A percentile compares a stretch with the other conserved stretches of the same genome.
Evolutionary conservation across 2,888 invertebrate species (phyloP).

Genomic region (Teinopalpus imperialis): DNA sequence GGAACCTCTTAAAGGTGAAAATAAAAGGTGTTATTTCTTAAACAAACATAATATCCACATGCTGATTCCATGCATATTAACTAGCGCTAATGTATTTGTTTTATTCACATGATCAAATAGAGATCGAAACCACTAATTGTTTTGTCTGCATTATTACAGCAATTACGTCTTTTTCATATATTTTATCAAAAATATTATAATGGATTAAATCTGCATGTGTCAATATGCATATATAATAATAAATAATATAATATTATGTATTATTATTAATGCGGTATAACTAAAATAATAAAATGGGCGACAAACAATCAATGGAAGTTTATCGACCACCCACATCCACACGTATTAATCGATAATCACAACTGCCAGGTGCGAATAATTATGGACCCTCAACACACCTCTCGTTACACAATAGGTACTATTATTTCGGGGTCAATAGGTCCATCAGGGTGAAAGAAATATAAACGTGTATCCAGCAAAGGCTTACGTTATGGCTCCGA

Average conservation of each 20-base stretch:
- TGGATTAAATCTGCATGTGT: neutral
- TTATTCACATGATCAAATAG: constrained; percentile 32
- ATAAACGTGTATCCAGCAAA: constrained; percentile 16
- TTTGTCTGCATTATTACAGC: constrained; percentile 37
- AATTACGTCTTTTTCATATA: constrained; percentile 43
- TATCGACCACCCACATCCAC: constrained; percentile 68
- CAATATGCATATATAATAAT: too few relatives aligned
- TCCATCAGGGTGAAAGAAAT: constrained; percentile 14
- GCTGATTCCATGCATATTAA: neutral
- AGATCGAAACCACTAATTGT: neutral
- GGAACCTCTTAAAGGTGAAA: neutral
- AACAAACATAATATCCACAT: constrained; percentile 6
- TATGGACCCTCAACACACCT: constrained; percentile 1
- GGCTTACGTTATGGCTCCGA: constrained; percentile 13
- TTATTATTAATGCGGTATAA: too few relatives aligned
- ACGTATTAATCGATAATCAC: constrained; percentile 47
- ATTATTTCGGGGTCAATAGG: constrained; percentile 25
- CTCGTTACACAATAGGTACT: constrained; percentile 20
- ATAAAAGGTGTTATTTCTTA: neutral
- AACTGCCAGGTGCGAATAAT: neutral
- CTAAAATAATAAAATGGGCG: too few relatives aligned
- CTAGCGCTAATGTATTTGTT: constrained; percentile 26
- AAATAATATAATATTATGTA: too few relatives aligned
- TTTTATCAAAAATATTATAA: neutral
- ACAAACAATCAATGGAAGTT: constrained; percentile 42